Base-by-base conservation (phyloP, 2,888 invertebrate genomes). In the Oscheius sp. region DNA sequence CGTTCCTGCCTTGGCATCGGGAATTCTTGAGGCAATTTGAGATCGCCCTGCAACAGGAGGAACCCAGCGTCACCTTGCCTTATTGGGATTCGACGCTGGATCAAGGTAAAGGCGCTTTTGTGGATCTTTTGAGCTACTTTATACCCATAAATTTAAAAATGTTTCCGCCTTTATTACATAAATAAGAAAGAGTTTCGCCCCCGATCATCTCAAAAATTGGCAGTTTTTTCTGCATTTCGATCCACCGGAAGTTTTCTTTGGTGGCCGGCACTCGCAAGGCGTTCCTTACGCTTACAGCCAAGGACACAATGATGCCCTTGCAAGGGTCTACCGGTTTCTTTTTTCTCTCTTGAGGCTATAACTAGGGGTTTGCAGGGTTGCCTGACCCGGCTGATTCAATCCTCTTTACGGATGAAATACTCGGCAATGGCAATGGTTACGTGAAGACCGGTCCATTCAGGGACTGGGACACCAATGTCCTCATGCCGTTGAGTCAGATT, bases 41-140 rank as follows among this genome's bases (percentile, higher is more conserved):
- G 68, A 73, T 79, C 0, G 83, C 85, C n/a, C 76, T 85, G 1
- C 82, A 81, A 55, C 78, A 61, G 75, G 83, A 84, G 66, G 79
- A 79, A 5, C 80, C 82, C 1, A 70, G 66, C 20, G 84, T 85
- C 4, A 76, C 81, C 5, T 66, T 86, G 27, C 85, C 86, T 0
- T 86, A 81, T 65, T 85, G 85, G 85, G 85, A 86, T 71, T 83
- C 84, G 5, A 84, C 83, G 4, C 66, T 85, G 3, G 85, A 85
- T 69, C 73, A 83, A 66, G 85, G 83, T 82, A 4, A n/a, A n/a
- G n/a, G n/a, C n/a, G n/a, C n/a, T 55, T 48, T 37, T 53, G 37
- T 15, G 1, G n/a, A 27, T 25, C 50, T 42, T 42, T 37, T n/a
- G n/a, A 25, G 23, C 27, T 42, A 17, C 42, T n/a, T n/a, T n/a